phyloP scores from a whole-genome alignment of 64 coral and sea anemone species.

The Platygyra sinensis region DNA sequence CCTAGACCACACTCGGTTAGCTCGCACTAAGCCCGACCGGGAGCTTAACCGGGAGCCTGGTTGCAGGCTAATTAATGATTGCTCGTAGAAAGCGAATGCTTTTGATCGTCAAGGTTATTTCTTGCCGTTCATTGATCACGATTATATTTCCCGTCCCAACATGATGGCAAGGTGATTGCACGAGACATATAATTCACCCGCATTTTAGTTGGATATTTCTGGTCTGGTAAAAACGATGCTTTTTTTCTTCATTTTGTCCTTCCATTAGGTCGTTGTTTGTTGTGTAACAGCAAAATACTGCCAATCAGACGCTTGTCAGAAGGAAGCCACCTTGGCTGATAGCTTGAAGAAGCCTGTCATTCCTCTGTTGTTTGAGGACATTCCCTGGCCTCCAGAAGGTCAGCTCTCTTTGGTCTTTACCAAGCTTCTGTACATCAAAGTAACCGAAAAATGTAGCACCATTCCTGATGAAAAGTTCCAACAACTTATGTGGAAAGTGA shows the following conservation, averaged over 20 bases:
- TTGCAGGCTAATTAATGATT: no score
- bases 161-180: no score
- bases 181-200: not conserved
- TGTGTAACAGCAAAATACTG: conserved; percentile 35
- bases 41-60: no score
- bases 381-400: conserved; percentile 48
- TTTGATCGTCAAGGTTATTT: no score
- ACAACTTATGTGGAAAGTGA: not conserved
- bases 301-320: conserved; percentile 35
- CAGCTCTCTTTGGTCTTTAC: conserved; percentile 47
- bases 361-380: conserved; percentile 22
- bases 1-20: no score
- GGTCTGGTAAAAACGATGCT: not conserved
- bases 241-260: not conserved
- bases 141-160: no score
- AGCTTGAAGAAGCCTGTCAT: conserved; percentile 55
- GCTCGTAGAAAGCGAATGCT: no score
- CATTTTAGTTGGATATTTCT: not conserved
- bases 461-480: not conserved
- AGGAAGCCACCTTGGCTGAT: conserved; percentile 32
- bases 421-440: conserved; percentile 49
- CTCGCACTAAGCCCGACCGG: no score
- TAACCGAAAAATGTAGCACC: not conserved
- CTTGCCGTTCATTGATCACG: no score
- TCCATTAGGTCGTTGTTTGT: conserved; percentile 15